These are phyloP conservation scores for Sinopyrophorus schimmeli DNA, from an alignment of 2,888 invertebrate genomes.

Conservation along the genomic window DNA sequence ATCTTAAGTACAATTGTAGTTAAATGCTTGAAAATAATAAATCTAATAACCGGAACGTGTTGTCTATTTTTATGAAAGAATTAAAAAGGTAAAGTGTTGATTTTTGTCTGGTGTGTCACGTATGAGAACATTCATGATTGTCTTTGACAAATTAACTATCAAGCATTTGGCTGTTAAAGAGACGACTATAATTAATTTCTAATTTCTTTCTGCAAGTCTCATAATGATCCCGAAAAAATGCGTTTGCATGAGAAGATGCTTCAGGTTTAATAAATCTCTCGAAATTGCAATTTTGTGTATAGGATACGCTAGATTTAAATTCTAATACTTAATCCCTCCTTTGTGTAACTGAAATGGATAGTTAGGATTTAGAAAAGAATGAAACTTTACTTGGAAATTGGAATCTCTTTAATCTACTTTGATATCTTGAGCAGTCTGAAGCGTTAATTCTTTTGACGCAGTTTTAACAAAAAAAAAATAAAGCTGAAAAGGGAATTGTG, in stretches of 20 bases:
- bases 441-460: conserved; percentile 6
- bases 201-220: too few species aligned
- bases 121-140: conserved; percentile 6
- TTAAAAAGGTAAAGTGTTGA: conserved; percentile 11
- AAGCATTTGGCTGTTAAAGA: too few species aligned
- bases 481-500: conserved; percentile 4
- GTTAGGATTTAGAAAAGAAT: conserved; percentile 1
- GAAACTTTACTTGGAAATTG: conserved; percentile 5
- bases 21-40: conserved; percentile 9
- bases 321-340: too few species aligned
- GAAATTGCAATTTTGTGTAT: too few species aligned
- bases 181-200: conserved; percentile 5
- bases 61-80: too few species aligned
- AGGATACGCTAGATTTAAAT: too few species aligned
- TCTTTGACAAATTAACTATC: conserved; percentile 5
- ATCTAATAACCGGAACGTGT: conserved; percentile 15
- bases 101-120: conserved; percentile 10
- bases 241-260: too few species aligned
- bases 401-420: conserved; percentile 9
- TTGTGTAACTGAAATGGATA: too few species aligned
- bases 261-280: too few species aligned
- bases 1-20: conserved; percentile 5
- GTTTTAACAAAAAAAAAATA: conserved; percentile 3
- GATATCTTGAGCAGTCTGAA: background rate
- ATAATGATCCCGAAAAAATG: too few species aligned